A percentile compares a stretch with the other conserved stretches of the same genome.
Conservation (phyloP, 2,113 vertebrate species). For the Carollia perspicillata region DNA sequence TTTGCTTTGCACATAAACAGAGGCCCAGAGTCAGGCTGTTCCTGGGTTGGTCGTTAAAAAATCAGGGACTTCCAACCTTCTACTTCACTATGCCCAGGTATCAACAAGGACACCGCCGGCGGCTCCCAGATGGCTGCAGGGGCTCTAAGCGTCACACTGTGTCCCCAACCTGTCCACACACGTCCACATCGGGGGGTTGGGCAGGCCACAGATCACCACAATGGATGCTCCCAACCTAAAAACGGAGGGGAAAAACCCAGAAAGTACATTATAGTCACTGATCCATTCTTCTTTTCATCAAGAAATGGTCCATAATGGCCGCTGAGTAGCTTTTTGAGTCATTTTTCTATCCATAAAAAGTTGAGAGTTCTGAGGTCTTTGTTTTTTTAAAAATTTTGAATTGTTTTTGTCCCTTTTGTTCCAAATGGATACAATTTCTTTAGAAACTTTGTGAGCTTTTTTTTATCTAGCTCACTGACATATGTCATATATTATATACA, state of each 20-base stretch:
- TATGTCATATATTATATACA: not conserved
- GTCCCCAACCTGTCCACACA: not conserved
- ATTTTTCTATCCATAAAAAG: not conserved
- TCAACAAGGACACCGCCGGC: not conserved
- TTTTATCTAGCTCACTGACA: not conserved
- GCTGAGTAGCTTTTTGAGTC: not conserved
- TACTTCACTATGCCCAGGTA: not conserved
- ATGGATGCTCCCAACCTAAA: not conserved
- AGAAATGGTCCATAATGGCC: not conserved
- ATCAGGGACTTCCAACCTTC: not conserved
- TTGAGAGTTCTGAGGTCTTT: not conserved
- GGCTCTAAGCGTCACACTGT: not conserved
- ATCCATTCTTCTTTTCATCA: not conserved
- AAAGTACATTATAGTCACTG: not conserved
- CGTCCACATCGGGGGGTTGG: not conserved
- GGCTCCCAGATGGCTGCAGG: no score
- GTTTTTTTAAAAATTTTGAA: not conserved
- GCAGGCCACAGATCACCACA: not conserved
- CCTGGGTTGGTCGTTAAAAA: not conserved
- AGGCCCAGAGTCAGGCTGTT: not conserved
- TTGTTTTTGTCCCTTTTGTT: not conserved
- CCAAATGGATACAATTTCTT: not conserved
- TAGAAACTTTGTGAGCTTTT: not conserved
- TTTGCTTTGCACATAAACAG: not conserved
- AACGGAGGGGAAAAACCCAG: not conserved